A percentile compares a stretch with the other conserved stretches of the same genome.
These are phyloP conservation scores for Mohoua ochrocephala DNA, from an alignment of 2,113 vertebrate species.

Conservation along the genomic window DNA sequence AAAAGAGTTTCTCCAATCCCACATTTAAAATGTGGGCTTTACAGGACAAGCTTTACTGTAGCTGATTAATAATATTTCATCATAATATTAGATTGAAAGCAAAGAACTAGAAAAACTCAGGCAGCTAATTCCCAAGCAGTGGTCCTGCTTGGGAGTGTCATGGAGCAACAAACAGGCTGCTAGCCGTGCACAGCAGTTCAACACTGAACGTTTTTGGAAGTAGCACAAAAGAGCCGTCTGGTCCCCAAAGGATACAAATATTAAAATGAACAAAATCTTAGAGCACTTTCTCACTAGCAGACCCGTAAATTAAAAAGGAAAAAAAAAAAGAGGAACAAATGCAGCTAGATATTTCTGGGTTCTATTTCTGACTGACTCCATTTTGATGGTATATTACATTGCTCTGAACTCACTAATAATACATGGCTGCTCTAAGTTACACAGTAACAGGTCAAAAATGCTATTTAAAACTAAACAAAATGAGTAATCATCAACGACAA, in stretches of 20 bases:
- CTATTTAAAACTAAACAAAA: slow-evolving; percentile 3
- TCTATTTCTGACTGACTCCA: neutral
- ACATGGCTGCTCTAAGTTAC: neutral
- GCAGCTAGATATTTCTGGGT: neutral
- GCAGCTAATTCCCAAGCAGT: neutral
- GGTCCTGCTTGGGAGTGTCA: neutral
- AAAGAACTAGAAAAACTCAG: neutral
- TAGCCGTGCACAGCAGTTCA: neutral
- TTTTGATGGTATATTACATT: neutral
- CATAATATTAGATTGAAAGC: neutral
- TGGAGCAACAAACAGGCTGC: neutral
- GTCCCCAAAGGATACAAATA: neutral
- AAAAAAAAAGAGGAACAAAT: neutral
- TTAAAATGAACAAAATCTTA: neutral
- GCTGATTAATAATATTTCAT: neutral
- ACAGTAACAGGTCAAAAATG: neutral
- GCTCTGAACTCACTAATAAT: slow-evolving; percentile 18
- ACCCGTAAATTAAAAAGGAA: neutral
- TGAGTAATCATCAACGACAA: neutral
- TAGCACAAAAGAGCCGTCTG: neutral
- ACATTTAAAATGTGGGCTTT: neutral
- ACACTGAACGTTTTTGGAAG: neutral
- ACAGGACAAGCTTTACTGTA: neutral
- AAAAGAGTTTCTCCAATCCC: neutral
- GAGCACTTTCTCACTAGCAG: neutral